These are phyloP conservation scores for Eutrigla gurnardus DNA, from an alignment of 2,797 vertebrate genomes.

Conservation along the genomic window DNA sequence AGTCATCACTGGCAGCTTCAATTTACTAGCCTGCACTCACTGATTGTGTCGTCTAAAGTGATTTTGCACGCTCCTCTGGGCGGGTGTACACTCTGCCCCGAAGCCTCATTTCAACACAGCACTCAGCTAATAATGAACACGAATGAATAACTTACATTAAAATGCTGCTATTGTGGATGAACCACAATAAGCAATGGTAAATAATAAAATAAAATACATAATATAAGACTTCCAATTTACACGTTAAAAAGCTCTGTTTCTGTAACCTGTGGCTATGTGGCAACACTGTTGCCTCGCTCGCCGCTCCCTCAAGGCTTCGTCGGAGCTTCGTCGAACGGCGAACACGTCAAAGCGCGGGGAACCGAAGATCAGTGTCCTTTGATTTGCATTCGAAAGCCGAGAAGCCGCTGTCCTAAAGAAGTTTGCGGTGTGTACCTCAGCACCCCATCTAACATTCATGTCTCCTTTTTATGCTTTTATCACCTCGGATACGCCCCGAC, in stretches of 20 bases:
- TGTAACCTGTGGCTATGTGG: slow-evolving; percentile 49
- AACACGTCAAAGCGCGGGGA: slow-evolving; percentile 47
- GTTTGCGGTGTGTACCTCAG: slow-evolving; percentile 79
- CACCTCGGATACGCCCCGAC: slow-evolving; percentile 79
- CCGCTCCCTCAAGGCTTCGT: slow-evolving; percentile 50
- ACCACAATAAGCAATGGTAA: slow-evolving; percentile 38
- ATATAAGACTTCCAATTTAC: slow-evolving; percentile 39
- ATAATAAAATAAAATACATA: slow-evolving; percentile 36
- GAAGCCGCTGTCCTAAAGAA: slow-evolving; percentile 78
- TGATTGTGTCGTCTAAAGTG: slow-evolving; percentile 68
- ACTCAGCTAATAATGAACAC: slow-evolving; percentile 54
- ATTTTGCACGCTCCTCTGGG: slow-evolving; percentile 55
- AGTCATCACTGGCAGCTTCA: slow-evolving; percentile 75
- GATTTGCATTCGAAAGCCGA: slow-evolving; percentile 76
- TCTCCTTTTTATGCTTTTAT: slow-evolving; percentile 88
- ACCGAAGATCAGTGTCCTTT: slow-evolving; percentile 69
- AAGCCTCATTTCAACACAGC: slow-evolving; percentile 44
- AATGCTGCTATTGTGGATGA: slow-evolving; percentile 49
- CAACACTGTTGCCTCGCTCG: slow-evolving; percentile 38
- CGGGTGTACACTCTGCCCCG: slow-evolving; percentile 21
- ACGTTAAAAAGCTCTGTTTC: slow-evolving; percentile 52
- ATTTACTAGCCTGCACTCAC: slow-evolving; percentile 54
- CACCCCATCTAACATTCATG: slow-evolving; percentile 85
- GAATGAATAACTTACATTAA: slow-evolving; percentile 49
- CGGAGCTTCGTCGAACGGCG: not conserved